Conservation (phyloP, 2,797 vertebrate species). For the Mus spretus region DNA sequence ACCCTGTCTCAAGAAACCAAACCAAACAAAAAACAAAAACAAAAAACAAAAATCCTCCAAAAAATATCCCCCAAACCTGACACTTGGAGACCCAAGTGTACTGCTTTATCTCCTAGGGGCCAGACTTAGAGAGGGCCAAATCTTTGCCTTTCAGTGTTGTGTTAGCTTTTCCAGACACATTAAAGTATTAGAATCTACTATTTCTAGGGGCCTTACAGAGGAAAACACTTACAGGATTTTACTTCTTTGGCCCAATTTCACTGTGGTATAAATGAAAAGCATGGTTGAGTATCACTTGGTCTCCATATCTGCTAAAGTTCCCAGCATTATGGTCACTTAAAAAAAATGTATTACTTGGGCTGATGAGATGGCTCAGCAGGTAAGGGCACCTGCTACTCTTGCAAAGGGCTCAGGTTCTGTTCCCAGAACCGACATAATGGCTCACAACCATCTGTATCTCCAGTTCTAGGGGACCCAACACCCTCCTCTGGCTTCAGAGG, state of each 20-base stretch:
- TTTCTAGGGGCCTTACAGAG: neutral
- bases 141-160: slow-evolving; percentile 40
- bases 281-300: neutral
- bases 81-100: slow-evolving; percentile 17
- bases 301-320: neutral
- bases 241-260: slow-evolving; percentile 32
- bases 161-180: slow-evolving; percentile 1
- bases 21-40: neutral
- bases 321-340: slow-evolving; percentile 7
- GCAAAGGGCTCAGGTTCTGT: neutral
- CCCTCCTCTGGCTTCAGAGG: neutral
- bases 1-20: neutral
- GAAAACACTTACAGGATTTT: neutral
- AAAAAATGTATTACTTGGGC: slow-evolving; percentile 40
- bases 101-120: neutral
- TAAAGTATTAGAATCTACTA: neutral
- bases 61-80: neutral
- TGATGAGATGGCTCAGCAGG: neutral
- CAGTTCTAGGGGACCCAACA: neutral
- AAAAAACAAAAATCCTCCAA: neutral
- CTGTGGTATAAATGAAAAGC: slow-evolving; percentile 24
- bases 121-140: neutral
- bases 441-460: neutral
- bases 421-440: neutral
- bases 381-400: neutral